Evolutionary conservation across 2,113 vertebrate species (phyloP), one percentile per base, ranked within the genome.

Genomic region (Microcebus ravelobensis): DNA sequence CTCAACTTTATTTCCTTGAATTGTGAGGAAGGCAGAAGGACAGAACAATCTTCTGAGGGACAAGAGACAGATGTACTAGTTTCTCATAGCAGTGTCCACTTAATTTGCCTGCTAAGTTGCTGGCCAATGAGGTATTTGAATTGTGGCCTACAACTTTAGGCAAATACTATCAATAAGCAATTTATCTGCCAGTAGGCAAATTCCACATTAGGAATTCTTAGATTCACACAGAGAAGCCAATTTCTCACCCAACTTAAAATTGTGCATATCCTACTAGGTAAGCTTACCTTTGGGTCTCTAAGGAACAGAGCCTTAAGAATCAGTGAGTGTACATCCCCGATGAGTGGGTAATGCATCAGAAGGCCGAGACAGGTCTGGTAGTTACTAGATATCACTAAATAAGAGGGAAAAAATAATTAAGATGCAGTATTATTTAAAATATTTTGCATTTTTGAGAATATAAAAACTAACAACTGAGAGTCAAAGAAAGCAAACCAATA

Each of bases 281-380:
- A 52, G 76, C 97, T 98, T 99, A 99, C 99, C 99, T 99, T 99
- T 95, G 99, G 99, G 98, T 99, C 99, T 98, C 99, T 98, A 55
- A 99, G 99, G 98, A 99, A 99, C 85, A 99, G 99, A 34, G 99
- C 99, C 98, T 99, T 99, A 88, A 99, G 99, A 89, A 99, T 99
- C 96, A 99, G 99, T 85, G 99, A 98, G 87, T 99, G 99, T 95
- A 99, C 99, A 97, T 99, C 99, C 95, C 99, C 99, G 87, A 99
- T 98, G 55, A 98, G 99, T 84, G 99, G 99, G 95, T 99, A 99
- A 98, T 99, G 99, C 99, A 99, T 99, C 94, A 99, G 98, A 87
- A 99, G 99, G 96, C 99, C 99, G 91, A 99, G 98, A 97, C 99
- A 99, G 80, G 99, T 99, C 98, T 99, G 99, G 98, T 99, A 99